Evolutionary conservation across 2,888 invertebrate genomes (phyloP).

Genomic region (Saturnia japonica): DNA sequence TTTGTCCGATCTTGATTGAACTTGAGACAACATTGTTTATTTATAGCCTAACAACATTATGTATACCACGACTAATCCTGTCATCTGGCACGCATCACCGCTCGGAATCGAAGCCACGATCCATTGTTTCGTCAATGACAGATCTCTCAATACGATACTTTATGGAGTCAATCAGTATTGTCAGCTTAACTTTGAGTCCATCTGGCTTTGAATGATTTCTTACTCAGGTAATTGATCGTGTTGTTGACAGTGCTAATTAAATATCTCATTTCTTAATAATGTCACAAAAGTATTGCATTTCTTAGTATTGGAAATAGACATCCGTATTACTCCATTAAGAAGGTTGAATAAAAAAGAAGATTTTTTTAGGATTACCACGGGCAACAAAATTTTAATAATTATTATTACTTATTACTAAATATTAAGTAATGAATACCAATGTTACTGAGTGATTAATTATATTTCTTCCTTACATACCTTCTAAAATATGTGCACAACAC

Average conservation of each 20-base stretch:
- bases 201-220: constrained; percentile 58
- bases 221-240: constrained; percentile 39
- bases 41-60: background rate
- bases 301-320: too few species aligned
- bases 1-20: background rate
- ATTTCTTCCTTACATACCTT: too few species aligned
- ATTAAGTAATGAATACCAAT: too few species aligned
- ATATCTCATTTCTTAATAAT: background rate
- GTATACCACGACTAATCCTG: constrained; percentile 49
- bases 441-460: too few species aligned
- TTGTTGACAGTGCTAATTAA: constrained; percentile 20
- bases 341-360: background rate
- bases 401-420: too few species aligned
- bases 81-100: constrained; percentile 51
- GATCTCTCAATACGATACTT: constrained; percentile 74
- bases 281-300: too few species aligned
- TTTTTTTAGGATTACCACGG: background rate
- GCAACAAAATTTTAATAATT: background rate
- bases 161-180: constrained; percentile 78
- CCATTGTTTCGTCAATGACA: constrained; percentile 73
- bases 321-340: too few species aligned
- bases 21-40: background rate
- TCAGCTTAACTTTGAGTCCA: constrained; percentile 63
- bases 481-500: too few species aligned
- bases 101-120: constrained; percentile 60